These are phyloP conservation scores for Melanotaenia pygmaea DNA, from an alignment of 2,797 vertebrate species.

Conservation along the genomic window DNA sequence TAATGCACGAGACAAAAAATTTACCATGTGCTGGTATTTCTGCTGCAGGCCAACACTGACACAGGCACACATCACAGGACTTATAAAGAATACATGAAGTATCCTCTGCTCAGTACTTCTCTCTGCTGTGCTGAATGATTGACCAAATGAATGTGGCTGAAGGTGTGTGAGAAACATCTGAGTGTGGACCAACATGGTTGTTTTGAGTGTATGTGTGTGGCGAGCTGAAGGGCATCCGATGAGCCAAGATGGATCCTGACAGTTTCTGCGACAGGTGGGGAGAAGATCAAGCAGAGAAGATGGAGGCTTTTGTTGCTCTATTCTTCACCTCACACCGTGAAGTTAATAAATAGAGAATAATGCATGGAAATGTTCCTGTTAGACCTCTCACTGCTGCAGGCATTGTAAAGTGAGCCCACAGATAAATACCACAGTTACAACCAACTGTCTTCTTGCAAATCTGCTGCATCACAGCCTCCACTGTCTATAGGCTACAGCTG, in stretches of 20 bases:
- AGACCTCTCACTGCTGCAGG: conserved; percentile 23
- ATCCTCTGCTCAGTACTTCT: conserved; percentile 20
- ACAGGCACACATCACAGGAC: conserved; percentile 19
- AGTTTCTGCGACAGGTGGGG: conserved; percentile 39
- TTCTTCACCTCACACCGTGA: conserved; percentile 58
- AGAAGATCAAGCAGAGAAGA: conserved; percentile 67
- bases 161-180: not conserved
- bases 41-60: conserved; percentile 14
- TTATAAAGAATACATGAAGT: conserved; percentile 58
- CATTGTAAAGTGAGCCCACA: not conserved
- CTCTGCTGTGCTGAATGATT: conserved; percentile 39
- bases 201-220: conserved; percentile 3
- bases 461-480: not conserved
- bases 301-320: conserved; percentile 54
- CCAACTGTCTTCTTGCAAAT: not conserved
- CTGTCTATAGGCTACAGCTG: not conserved
- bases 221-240: conserved; percentile 1
- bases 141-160: conserved; percentile 21
- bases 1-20: conserved; percentile 42
- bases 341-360: conserved; percentile 32
- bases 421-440: conserved; percentile 6
- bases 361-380: conserved; percentile 14
- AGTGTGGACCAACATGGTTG: not conserved
- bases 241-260: conserved; percentile 53
- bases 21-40: conserved; percentile 21